Conservation (phyloP, 2,888 invertebrate genomes). For the Leucozona laternaria region DNA sequence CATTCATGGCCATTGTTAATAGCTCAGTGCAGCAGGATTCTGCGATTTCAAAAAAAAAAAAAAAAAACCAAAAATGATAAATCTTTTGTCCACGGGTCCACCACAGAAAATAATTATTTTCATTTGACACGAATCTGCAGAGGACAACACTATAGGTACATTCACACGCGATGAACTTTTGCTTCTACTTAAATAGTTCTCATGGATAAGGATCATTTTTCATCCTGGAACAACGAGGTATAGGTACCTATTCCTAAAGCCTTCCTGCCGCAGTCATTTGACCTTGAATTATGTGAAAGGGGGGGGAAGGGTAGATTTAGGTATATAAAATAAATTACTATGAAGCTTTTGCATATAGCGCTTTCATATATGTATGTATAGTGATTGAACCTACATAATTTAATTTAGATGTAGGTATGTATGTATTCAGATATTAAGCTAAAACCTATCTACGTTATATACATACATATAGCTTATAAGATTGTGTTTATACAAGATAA, state of each 20-base stretch:
- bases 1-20: not conserved
- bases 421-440: not conserved
- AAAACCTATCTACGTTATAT: not conserved
- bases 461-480: not conserved
- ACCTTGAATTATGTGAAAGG: slow-evolving; percentile 8
- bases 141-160: not conserved
- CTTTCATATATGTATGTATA: too few relatives aligned
- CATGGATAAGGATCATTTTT: slow-evolving; percentile 1
- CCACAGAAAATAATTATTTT: slow-evolving; percentile 18
- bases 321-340: too few relatives aligned
- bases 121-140: slow-evolving; percentile 12
- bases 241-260: not conserved
- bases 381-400: not conserved
- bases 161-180: slow-evolving; percentile 6
- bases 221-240: not conserved
- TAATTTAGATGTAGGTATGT: not conserved
- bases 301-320: not conserved
- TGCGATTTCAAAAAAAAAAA: not conserved
- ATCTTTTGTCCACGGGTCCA: not conserved
- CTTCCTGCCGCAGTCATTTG: not conserved
- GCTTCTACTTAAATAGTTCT: not conserved
- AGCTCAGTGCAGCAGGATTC: not conserved
- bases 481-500: not conserved
- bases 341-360: too few relatives aligned
- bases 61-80: not conserved